These are phyloP conservation scores for Parasteatoda lunata DNA, from an alignment of 2,888 invertebrate species.

Conservation along the genomic window DNA sequence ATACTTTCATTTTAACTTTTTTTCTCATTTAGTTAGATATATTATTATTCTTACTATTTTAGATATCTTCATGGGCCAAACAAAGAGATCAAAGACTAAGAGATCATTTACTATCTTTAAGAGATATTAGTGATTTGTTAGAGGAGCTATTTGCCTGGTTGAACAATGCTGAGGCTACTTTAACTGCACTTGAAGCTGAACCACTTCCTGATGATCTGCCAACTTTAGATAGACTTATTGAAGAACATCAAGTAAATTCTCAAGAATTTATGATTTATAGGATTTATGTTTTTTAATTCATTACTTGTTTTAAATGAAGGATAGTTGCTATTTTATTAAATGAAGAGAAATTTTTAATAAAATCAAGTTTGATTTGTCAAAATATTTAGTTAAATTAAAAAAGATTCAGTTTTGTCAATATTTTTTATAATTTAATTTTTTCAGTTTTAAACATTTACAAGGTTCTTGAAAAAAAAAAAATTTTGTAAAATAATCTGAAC, in stretches of 20 bases:
- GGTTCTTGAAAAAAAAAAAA: no score
- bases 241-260: slow-evolving; percentile 83
- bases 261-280: no score
- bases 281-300: background rate
- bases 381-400: no score
- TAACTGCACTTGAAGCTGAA: slow-evolving; percentile 87
- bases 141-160: slow-evolving; percentile 97
- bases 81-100: slow-evolving; percentile 89
- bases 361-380: no score
- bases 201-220: slow-evolving; percentile 92
- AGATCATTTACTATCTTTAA: slow-evolving; percentile 84
- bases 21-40: no score
- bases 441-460: background rate
- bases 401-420: background rate
- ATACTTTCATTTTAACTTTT: no score
- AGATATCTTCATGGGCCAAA: slow-evolving; percentile 76
- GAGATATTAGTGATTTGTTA: slow-evolving; percentile 88
- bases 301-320: background rate
- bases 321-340: background rate
- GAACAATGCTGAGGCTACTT: slow-evolving; percentile 87
- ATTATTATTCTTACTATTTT: background rate
- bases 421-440: background rate
- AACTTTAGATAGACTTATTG: slow-evolving; percentile 87
- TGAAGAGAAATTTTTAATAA: background rate
- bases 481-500: no score